These are phyloP conservation scores for Calyptomena viridis DNA, from an alignment of 2,113 vertebrate genomes.

Conservation along the genomic window DNA sequence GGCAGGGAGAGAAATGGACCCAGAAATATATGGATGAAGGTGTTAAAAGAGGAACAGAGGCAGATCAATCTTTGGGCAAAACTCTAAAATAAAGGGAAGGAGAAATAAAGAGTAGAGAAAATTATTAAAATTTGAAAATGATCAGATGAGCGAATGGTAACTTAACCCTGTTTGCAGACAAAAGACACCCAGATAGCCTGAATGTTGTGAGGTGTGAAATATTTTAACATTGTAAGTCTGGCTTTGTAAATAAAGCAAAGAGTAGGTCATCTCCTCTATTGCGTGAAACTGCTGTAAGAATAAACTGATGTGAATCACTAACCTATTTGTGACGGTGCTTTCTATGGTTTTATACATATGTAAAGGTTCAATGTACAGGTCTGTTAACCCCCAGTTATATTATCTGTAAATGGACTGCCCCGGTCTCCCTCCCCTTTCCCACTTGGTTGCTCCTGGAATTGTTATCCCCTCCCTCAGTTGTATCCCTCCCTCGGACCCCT, in stretches of 20 bases:
- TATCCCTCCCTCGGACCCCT: too few species aligned
- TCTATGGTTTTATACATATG: too few species aligned
- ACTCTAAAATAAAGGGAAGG: background rate
- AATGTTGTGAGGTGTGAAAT: background rate
- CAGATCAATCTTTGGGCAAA: background rate
- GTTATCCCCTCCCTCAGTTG: too few species aligned
- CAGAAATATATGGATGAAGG: background rate
- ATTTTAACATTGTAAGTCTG: background rate
- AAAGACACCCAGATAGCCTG: background rate
- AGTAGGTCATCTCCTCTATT: background rate
- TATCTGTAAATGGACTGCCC: too few species aligned
- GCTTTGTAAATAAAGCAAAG: background rate
- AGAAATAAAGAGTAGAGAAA: background rate
- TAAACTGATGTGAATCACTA: background rate
- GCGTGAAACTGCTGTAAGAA: background rate
- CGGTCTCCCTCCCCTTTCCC: too few species aligned
- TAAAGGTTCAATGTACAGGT: too few species aligned
- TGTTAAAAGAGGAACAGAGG: background rate
- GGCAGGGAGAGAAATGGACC: constrained; percentile 3
- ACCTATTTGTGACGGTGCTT: too few species aligned
- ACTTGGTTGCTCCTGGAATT: too few species aligned
- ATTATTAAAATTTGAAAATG: background rate
- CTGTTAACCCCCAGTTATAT: too few species aligned
- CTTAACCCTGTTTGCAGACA: background rate
- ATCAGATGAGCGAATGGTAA: background rate